Base-by-base conservation (phyloP, 2,888 invertebrate species). In the Drosophila mimetica region DNA sequence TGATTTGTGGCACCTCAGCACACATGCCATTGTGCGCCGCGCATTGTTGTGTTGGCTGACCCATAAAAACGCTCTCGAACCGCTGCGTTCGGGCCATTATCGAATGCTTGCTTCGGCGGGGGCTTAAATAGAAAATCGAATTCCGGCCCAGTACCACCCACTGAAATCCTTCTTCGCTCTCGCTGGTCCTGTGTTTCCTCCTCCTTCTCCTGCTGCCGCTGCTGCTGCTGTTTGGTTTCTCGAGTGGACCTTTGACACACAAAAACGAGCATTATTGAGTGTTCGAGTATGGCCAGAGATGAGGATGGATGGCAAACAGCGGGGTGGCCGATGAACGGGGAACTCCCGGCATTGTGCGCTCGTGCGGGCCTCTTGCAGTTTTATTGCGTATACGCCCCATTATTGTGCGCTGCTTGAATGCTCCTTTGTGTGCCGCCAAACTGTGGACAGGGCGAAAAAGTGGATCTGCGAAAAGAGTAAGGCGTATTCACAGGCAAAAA, bases 221-320 rank as follows among this genome's bases (percentile, higher is more conserved):
- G 16, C 47, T 51, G 39, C 32, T 48, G 58, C 72, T 86, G 69
- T 63, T 80, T 77, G 78, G 81, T 55, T 66, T 74, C 58, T 71
- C 48, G 25, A 71, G 64, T 71, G 70, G 51, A 59, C 81, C 76
- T 81, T 84, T 81, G 87, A 86, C 87, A 78, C 60, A 86, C 71
- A 86, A 81, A 79, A 54, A 55, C 47, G 51, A 64, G 58, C 73
- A 64, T 69, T 71, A 72, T 71, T 71, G 71, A 73, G 73, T 72
- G 66, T 73, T 57, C 73, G 39, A 65, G 66, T 53, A 48, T 20
- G 70, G 46, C 51, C 60, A 36, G 51, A 36, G 60, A 69, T 41
- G 58, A 28, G 57, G 22, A 63, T 44, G 48, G 34, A 42, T 50
- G 50, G 51, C 44, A 18, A 22, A 16, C 28, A 18, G 28, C 30